Evolutionary conservation across 2,113 vertebrate species (phyloP).

Genomic region (Paramisgurnus dabryanus): DNA sequence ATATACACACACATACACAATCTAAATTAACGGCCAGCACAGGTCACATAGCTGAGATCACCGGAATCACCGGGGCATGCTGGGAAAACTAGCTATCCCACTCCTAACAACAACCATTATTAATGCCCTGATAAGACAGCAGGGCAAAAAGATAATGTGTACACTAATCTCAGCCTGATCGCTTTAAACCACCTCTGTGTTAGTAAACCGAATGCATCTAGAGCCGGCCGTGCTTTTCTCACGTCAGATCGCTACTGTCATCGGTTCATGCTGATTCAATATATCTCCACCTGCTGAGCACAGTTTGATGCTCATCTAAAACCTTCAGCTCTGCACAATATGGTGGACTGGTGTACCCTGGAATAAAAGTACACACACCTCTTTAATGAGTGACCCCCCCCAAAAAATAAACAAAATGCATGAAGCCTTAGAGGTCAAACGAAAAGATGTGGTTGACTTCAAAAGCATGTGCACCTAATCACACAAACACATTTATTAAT

Average conservation of each 20-base stretch:
- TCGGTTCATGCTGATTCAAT: conserved; percentile 9
- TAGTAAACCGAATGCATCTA: conserved; percentile 24
- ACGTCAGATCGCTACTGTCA: conserved; percentile 10
- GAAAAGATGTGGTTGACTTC: conserved; percentile 15
- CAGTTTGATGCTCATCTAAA: conserved; percentile 34
- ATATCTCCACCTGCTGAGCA: conserved; percentile 25
- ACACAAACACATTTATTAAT: conserved; percentile 40
- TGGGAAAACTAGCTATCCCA: conserved; percentile 24
- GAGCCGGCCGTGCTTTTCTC: background rate
- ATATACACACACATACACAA: conserved; percentile 44
- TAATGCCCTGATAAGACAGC: conserved; percentile 20
- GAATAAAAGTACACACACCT: conserved; percentile 27
- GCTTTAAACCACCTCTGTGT: conserved; percentile 28
- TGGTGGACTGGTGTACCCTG: conserved; percentile 19
- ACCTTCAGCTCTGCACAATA: conserved; percentile 26
- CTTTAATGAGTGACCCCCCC: conserved; percentile 38
- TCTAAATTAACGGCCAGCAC: conserved; percentile 26
- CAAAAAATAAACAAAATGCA: conserved; percentile 4
- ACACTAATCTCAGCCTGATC: conserved; percentile 32
- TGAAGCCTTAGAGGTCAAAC: conserved; percentile 10
- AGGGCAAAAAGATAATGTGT: conserved; percentile 17
- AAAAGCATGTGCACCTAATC: conserved; percentile 25
- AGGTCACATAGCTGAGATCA: background rate
- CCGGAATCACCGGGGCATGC: conserved; percentile 16
- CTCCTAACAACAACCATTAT: conserved; percentile 3